Evolutionary conservation across 2,113 vertebrate species (phyloP), one percentile per base, ranked within the genome.

Genomic region (Mesocricetus auratus): DNA sequence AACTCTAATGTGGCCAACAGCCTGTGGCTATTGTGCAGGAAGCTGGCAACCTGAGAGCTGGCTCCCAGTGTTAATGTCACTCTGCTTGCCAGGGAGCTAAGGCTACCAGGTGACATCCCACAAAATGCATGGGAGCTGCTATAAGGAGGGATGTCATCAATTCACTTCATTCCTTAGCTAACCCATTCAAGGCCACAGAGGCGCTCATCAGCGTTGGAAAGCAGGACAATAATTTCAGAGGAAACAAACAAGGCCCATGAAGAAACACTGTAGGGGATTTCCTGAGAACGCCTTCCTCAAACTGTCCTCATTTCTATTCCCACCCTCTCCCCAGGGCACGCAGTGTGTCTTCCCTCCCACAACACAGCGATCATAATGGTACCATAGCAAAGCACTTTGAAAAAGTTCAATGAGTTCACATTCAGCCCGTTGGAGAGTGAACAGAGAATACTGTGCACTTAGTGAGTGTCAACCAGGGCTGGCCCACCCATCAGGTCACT

Each of bases 101-200:
- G 73, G 50, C 17, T 26, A 11, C 47, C 45, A 77, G 53, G 47
- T 81, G 66, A 89, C 2, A 29, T 64, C 56, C 69, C 73, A 17
- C 66, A 78, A 66, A n/a, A 47, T 29, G 5, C 56, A 24, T 24
- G n/a, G 31, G 31, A 73, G 74, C 53, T 42, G 42, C 36, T 69
- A 21, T 31, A 13, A 90, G 42, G 31, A 89, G 87, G 39, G 50
- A 75, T 53, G 62, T 33, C 66, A 82, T 10, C 81, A 62, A 10
- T 75, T 56, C 15, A n/a, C 87, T 95, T 73, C 4, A 5, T 71
- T 92, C 96, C 90, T 56, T 89, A 94, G 26, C 50, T 81, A 62
- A 53, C n/a, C 92, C 64, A 85, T 94, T 69, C 81, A 92, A 93
- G 73, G 33, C 22, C 66, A 64, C 10, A 26, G 53, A 62, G 62